phyloP scores from a whole-genome alignment of 2,113 vertebrate genomes.

The Stegastes partitus region DNA sequence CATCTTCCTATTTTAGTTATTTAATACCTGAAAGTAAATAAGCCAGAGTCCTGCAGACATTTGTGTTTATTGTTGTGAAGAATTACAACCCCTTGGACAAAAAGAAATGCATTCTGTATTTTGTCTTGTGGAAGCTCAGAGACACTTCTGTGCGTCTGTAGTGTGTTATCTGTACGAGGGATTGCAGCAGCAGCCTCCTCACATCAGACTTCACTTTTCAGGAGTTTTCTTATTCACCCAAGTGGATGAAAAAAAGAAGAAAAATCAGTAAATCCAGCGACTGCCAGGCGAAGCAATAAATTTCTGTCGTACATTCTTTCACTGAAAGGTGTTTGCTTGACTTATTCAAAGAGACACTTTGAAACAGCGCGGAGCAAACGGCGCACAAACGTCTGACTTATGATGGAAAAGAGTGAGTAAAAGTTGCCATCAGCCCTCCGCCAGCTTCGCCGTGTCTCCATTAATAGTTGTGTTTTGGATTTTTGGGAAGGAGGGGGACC shows the following conservation, averaged over 20 bases:
- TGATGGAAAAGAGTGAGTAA: slow-evolving; percentile 60
- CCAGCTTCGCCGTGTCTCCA: slow-evolving; percentile 32
- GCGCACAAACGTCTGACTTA: slow-evolving; percentile 31
- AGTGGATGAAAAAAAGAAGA: slow-evolving; percentile 4
- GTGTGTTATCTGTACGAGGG: too few species aligned
- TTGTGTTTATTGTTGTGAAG: too few species aligned
- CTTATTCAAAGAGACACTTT: slow-evolving; percentile 40
- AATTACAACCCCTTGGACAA: too few species aligned
- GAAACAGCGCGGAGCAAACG: slow-evolving; percentile 8
- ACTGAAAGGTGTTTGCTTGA: slow-evolving; percentile 21
- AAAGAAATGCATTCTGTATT: too few species aligned
- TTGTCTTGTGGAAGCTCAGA: too few species aligned
- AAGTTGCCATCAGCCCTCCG: slow-evolving; percentile 32
- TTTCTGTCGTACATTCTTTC: slow-evolving; percentile 13
- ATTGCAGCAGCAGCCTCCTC: slow-evolving; percentile 2
- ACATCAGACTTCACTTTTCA: neutral
- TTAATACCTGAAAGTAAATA: too few species aligned
- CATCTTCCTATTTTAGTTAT: too few species aligned
- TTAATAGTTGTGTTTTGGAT: slow-evolving; percentile 58
- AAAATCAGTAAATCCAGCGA: neutral
- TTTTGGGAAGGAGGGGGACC: slow-evolving; percentile 35
- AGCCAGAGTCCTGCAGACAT: too few species aligned
- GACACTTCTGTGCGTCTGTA: too few species aligned
- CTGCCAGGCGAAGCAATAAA: slow-evolving; percentile 13
- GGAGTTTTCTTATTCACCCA: too few species aligned